Evolutionary conservation across 2,797 vertebrate genomes (phyloP), one percentile per base, ranked within the genome.

Genomic region (Heteromormyrus szaboi): DNA sequence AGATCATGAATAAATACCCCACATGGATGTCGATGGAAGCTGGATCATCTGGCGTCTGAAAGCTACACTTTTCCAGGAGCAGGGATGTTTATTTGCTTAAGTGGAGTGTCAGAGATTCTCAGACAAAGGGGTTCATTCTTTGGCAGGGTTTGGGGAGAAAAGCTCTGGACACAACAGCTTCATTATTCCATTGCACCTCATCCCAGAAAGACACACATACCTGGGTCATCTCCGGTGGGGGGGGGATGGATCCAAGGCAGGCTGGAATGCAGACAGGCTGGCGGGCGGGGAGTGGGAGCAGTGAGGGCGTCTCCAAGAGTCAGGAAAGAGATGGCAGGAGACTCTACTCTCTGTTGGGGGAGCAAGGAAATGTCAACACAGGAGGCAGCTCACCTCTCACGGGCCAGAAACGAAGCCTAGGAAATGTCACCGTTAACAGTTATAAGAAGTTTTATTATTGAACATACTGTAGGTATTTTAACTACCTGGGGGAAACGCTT

Each of bases 1-100:
- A 86, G 51, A 11, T 87, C 37, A 41, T 59, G 54, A 62, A 87
- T 37, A 56, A 86, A 56, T 86, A 62, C 85, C 85, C 54, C 25
- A 56, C 41, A 12, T 11, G 54, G 54, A 65, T 62, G 11, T n/a
- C 1, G 33, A 41, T 37, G 50, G 85, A 56, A 86, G 25, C 5
- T 19, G 14, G 29, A 56, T 86, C 46, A 29, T 51, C 83, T 50
- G n/a, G 12, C 0, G 22, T 9, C 44, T 48, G 81, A 84, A 84
- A 84, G 48, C 19, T 12, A 14, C n/a, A n/a, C 3, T 22, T 29
- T 84, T 84, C 46, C 81, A 50, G 81, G 2, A 50, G 81, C 81
- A 51, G 19, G 81, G 14, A 44, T 48, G 48, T 76, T 22, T 48
- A 84, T 48, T 48, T 84, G 44, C 81, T 48, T 22, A 48, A 46